Base-by-base conservation (phyloP, 2,797 vertebrate genomes). In the Gadopsis marmoratus region DNA sequence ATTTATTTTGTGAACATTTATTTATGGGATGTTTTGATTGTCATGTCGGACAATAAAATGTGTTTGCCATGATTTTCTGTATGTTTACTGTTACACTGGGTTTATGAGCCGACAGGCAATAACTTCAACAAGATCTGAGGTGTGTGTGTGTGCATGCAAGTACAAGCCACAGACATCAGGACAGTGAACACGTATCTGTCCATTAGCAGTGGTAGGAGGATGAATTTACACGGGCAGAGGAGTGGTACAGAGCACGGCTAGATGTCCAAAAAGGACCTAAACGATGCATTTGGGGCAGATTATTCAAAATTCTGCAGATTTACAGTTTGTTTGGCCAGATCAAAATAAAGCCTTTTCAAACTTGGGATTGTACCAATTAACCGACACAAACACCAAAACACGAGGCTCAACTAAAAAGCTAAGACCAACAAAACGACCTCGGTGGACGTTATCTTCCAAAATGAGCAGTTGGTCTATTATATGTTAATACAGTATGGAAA, bases 21-120 rank as follows among this genome's bases (percentile, higher is more conserved):
- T 94, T 93, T 91, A 94, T 93, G 88, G 86, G 77, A 93, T 89
- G 92, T 88, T 87, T 78, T 88, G 84, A 73, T 86, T 86, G 82
- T 84, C 69, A 37, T 82, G 78, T 86, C 74, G 80, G 84, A 89
- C 81, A 93, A 91, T 94, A 94, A 94, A 94, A 73, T 59, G 51
- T 85, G 85, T 88, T 91, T 90, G 86, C 75, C 88, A 93, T 65
- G 63, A 87, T 75, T 64, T 62, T 21, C 35, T 61, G 41, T 53
- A 0, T 37, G 58, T 67, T 82, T 43, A 11, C 23, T 56, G 59
- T 39, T 2, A 37, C 3, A 6, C 50, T 21, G 55, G 14, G 3
- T 26, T 26, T 26, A 26, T 26, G 26, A 26, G 26, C 12, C 9
- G 23, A 56, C 58, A 51, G 59, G 29, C 3, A 17, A 51, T 53